Evolutionary conservation across 1,140 invertebrate genomes (phyloP).

Genomic region (Bombus soroeensis): DNA sequence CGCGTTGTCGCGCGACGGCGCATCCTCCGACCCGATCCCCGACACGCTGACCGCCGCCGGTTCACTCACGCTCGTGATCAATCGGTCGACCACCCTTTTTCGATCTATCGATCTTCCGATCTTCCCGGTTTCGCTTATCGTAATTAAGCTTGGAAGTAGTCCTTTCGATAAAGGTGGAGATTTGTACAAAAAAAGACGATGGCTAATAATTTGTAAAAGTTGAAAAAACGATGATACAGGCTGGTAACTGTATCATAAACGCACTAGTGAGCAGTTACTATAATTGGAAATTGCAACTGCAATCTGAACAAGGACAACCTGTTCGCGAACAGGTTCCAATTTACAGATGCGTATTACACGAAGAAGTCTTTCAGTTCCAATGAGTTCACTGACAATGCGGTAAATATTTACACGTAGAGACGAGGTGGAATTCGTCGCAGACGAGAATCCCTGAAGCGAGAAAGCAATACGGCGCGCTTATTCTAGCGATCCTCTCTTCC

Average conservation of each 20-base stretch:
- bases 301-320: not conserved
- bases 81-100: not conserved
- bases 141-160: not conserved
- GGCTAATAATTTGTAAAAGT: not conserved
- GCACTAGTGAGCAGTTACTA: not conserved
- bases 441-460: constrained; percentile 23
- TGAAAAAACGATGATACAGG: too few relatives aligned
- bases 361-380: not conserved
- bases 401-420: constrained; percentile 18
- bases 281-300: not conserved
- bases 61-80: not conserved
- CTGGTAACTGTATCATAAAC: not conserved
- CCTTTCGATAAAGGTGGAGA: not conserved
- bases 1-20: constrained; percentile 62
- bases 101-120: not conserved
- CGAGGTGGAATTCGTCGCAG: not conserved
- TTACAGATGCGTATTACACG: not conserved
- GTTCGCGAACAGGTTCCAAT: not conserved
- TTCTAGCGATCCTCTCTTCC: constrained; percentile 22
- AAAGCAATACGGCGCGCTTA: constrained; percentile 22
- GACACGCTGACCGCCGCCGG: constrained; percentile 58
- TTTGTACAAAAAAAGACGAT: too few relatives aligned
- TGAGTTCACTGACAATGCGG: constrained; percentile 6
- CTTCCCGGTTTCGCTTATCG: not conserved
- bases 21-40: constrained; percentile 64